Evolutionary conservation across 2,888 invertebrate genomes (phyloP).

Genomic region (Cerceris rybyensis): DNA sequence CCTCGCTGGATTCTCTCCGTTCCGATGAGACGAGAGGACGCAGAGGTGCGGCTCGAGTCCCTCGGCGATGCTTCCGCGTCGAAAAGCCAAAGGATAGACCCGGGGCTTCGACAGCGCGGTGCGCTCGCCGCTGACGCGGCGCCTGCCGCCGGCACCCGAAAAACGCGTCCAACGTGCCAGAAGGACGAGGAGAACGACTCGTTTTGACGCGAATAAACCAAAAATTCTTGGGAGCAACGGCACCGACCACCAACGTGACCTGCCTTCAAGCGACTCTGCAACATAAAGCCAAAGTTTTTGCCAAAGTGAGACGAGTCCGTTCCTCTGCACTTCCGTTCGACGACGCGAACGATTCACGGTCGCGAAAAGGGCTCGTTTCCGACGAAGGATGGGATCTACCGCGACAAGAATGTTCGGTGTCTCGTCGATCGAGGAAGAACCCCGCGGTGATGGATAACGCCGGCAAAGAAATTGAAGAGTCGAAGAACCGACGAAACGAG

Average conservation of each 20-base stretch:
- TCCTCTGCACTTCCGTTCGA: neutral
- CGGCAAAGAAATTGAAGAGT: conserved; percentile 53
- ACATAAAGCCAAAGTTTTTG: too few relatives aligned
- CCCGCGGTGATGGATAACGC: neutral
- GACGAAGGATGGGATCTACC: neutral
- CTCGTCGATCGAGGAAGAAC: conserved; percentile 8
- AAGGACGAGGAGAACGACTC: neutral
- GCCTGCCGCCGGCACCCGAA: too few relatives aligned
- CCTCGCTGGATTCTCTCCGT: neutral
- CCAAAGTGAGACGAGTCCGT: too few relatives aligned
- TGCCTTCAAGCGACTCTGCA: conserved; percentile 24
- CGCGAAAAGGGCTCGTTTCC: neutral
- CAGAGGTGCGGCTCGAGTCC: neutral
- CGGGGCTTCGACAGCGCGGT: neutral
- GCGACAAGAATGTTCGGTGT: neutral
- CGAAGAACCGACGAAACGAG: conserved; percentile 50
- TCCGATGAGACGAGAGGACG: too few relatives aligned
- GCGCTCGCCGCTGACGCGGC: neutral
- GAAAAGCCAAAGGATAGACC: too few relatives aligned
- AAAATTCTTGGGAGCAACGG: neutral
- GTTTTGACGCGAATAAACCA: neutral
- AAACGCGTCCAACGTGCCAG: too few relatives aligned
- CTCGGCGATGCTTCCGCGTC: too few relatives aligned
- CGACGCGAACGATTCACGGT: too few relatives aligned
- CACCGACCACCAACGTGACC: neutral